Evolutionary conservation across 2,888 invertebrate genomes (phyloP).

Genomic region (Pyrochroa serraticornis): DNA sequence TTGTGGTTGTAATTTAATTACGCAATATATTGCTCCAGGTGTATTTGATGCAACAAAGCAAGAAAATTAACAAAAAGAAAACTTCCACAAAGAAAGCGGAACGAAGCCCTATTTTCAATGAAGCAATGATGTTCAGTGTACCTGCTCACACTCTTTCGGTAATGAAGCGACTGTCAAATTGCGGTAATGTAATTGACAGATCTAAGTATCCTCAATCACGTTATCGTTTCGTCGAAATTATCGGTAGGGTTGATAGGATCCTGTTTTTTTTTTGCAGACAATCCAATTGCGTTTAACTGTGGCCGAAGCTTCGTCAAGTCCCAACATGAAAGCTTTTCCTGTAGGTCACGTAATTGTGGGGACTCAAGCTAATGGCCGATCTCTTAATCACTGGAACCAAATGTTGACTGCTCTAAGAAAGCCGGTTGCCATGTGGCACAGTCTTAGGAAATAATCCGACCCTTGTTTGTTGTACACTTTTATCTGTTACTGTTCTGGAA

Average conservation of each 20-base stretch:
- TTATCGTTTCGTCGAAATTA: background rate
- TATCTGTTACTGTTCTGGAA: background rate
- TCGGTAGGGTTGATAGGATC: conserved; percentile 8
- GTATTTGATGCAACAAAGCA: conserved; percentile 78
- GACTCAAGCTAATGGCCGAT: conserved; percentile 72
- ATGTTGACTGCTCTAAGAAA: conserved; percentile 81
- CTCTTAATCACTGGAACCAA: conserved; percentile 81
- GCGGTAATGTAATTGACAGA: conserved; percentile 59
- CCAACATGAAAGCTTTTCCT: conserved; percentile 65
- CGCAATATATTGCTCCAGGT: conserved; percentile 60
- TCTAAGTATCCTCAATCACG: background rate
- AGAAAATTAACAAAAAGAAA: conserved; percentile 82
- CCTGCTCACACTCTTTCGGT: conserved; percentile 75
- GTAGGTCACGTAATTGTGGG: conserved; percentile 83
- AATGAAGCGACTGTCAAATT: no score
- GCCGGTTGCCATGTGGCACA: conserved; percentile 87
- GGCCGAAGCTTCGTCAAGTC: conserved; percentile 58
- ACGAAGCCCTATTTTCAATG: conserved; percentile 79
- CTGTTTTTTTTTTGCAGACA: conserved; percentile 62
- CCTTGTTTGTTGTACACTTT: background rate
- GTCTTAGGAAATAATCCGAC: conserved; percentile 62
- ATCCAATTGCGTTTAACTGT: conserved; percentile 76
- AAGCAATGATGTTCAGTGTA: conserved; percentile 83
- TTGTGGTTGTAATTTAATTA: background rate
- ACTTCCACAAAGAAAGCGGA: conserved; percentile 78